Evolutionary conservation across 2,797 vertebrate genomes (phyloP).

Genomic region (Sebastiscus tertius): DNA sequence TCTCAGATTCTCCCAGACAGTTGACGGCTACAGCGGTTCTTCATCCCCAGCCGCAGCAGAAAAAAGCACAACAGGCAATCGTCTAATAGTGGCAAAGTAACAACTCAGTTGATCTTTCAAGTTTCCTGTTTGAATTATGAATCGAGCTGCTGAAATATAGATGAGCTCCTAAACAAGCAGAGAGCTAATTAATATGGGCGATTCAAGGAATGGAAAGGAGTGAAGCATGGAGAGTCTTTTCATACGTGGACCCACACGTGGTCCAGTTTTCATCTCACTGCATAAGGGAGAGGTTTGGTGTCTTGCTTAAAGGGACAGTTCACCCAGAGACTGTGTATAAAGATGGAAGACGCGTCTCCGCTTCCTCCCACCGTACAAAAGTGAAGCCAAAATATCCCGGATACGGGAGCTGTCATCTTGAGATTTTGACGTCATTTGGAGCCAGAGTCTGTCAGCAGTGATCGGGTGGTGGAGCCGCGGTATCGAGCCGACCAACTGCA

Average conservation of each 20-base stretch:
- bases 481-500: no score
- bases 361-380: no score
- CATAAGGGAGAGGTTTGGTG: not conserved
- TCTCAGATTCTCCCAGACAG: constrained; percentile 16
- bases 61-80: constrained; percentile 20
- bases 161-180: constrained; percentile 50
- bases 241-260: not conserved
- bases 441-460: no score
- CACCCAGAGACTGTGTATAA: no score
- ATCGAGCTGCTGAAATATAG: constrained; percentile 56
- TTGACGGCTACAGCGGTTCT: not conserved
- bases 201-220: constrained; percentile 20
- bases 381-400: no score
- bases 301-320: not conserved
- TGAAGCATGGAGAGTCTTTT: not conserved
- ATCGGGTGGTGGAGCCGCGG: no score
- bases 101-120: constrained; percentile 45
- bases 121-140: constrained; percentile 62
- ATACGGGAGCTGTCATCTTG: no score
- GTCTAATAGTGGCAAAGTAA: constrained; percentile 43
- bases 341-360: no score
- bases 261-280: not conserved
- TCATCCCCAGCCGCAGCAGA: not conserved
- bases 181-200: constrained; percentile 41
- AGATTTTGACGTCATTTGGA: no score